phyloP scores from a whole-genome alignment of 64 coral and sea anemone genomes.

The Actinia equina region DNA sequence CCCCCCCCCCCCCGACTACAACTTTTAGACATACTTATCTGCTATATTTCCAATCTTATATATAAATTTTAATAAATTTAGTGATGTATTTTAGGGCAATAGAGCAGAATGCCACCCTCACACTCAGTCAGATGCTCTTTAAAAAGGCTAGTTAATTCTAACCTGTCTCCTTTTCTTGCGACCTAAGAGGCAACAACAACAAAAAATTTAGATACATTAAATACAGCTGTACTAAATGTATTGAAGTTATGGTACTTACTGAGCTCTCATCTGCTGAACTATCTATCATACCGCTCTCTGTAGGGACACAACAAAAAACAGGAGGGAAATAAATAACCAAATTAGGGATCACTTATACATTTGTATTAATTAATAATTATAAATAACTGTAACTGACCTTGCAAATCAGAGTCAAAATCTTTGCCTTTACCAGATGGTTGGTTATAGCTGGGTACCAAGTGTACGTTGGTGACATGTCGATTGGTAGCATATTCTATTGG shows the following conservation, averaged over 20 bases:
- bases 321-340: background rate
- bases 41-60: too few species aligned
- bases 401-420: background rate
- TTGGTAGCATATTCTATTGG: background rate
- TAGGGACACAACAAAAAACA: background rate
- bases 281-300: background rate
- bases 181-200: background rate
- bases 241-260: background rate
- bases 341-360: background rate
- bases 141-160: background rate
- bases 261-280: background rate
- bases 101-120: too few species aligned
- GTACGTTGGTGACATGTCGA: constrained; percentile 14
- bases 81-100: too few species aligned
- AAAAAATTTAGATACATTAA: background rate
- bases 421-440: constrained; percentile 20
- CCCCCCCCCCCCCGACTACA: too few species aligned
- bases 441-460: constrained; percentile 21
- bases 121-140: too few species aligned
- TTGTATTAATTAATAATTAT: background rate
- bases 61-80: too few species aligned
- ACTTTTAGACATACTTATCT: too few species aligned
- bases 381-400: background rate
- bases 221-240: background rate
- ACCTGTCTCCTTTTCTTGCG: background rate